Percentiles rank a stretch among this genome's conserved stretches.
Evolutionary conservation across 2,888 invertebrate genomes (phyloP).

Genomic region (Syrphus vitripennis): DNA sequence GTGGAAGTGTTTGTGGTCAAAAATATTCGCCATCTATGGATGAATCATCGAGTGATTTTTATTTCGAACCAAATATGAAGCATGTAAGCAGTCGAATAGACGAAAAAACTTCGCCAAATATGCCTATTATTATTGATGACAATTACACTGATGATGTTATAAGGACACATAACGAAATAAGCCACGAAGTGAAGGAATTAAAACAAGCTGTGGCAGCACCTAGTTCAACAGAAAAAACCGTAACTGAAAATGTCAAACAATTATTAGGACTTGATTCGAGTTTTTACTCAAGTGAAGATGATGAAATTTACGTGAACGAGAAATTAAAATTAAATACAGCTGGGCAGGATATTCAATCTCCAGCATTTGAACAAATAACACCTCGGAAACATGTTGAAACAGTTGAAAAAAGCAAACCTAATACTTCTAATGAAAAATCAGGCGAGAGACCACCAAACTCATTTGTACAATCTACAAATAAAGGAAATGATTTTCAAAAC

Average conservation of each 20-base stretch:
- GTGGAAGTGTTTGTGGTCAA: not conserved
- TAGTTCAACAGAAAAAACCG: not conserved
- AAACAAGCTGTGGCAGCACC: not conserved
- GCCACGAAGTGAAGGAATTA: not conserved
- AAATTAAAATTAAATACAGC: not conserved
- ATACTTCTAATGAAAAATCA: not conserved
- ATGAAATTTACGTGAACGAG: not conserved
- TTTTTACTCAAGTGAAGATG: slow-evolving; percentile 46
- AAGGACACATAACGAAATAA: not conserved
- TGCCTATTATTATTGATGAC: not conserved
- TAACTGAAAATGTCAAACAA: not conserved
- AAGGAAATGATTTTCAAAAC: not conserved
- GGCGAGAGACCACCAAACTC: no score
- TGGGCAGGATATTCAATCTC: slow-evolving; percentile 19
- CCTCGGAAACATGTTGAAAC: not conserved
- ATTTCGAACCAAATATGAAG: not conserved
- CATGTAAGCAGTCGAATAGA: not conserved
- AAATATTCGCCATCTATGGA: slow-evolving; percentile 13
- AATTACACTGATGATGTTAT: not conserved
- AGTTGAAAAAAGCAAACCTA: not conserved
- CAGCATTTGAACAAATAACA: slow-evolving; percentile 14
- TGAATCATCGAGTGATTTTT: slow-evolving; percentile 5
- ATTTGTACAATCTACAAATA: not conserved
- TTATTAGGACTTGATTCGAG: slow-evolving; percentile 40
- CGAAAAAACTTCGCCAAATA: not conserved